Percentiles rank a stretch among this genome's conserved stretches.
Conservation (phyloP, 35 echinoderm and acorn worm species). For the Apostichopus japonicus region DNA sequence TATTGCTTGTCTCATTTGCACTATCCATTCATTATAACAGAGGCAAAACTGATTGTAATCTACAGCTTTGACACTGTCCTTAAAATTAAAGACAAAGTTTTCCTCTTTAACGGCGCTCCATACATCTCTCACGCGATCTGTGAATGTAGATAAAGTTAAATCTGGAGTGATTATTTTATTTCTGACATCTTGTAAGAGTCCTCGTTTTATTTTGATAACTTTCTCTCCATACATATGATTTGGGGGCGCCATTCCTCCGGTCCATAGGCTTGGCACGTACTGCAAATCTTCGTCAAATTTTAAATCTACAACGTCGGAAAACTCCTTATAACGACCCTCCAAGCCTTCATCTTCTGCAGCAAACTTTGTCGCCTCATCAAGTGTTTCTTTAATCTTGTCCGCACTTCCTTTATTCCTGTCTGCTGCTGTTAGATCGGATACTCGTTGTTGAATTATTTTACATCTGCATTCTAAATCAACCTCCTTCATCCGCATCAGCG, state of each 20-base stretch:
- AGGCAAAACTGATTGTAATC: slow-evolving; percentile 43
- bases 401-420: no score
- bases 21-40: slow-evolving; percentile 34
- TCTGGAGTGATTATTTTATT: neutral
- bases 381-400: no score
- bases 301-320: no score
- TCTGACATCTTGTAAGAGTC: neutral
- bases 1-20: slow-evolving; percentile 12
- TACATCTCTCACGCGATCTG: slow-evolving; percentile 32
- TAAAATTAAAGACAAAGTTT: slow-evolving; percentile 56
- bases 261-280: neutral
- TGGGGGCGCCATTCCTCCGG: slow-evolving; percentile 18
- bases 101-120: slow-evolving; percentile 45
- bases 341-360: no score
- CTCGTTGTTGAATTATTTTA: slow-evolving; percentile 30
- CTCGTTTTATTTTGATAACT: neutral
- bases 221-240: slow-evolving; percentile 25
- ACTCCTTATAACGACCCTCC: no score
- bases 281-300: neutral
- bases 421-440: slow-evolving; percentile 26
- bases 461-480: neutral
- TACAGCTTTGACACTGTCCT: slow-evolving; percentile 19
- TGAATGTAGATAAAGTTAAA: neutral
- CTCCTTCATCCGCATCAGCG: slow-evolving; percentile 17
- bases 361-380: no score